Evolutionary conservation across 2,113 vertebrate species (phyloP), one percentile per base, ranked within the genome.

Genomic region (Tragelaphus scriptus): DNA sequence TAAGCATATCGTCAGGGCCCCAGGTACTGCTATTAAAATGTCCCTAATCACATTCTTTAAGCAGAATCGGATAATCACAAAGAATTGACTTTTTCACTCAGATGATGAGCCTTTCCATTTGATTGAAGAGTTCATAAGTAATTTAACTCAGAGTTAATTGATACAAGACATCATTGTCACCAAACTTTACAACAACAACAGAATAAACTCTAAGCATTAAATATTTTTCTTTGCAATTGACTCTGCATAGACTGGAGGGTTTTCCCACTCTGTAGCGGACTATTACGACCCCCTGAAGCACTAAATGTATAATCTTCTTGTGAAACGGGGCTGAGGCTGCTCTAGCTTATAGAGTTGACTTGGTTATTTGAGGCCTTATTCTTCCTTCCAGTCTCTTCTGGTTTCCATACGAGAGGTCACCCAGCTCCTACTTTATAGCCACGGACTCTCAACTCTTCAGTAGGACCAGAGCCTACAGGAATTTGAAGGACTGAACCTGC

Each of bases 1-100:
- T 94, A 96, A 97, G 92, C 96, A 86, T 85, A 82, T 53, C 47
- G 94, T 95, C 92, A 96, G 95, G 92, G 71, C 94, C 96, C 93
- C 87, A 53, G 95, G 95, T 95, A 89, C 82, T 95, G 95, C 95
- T 95, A 94, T 98, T 95, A 96, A 98, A 97, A 96, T 94, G 96
- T 88, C 89, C 85, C 95, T 95, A 95, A 98, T 97, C 96, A 95
- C 47, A 61, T 95, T 95, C 96, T 97, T 95, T 88, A 96, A 96
- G 90, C 88, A 96, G 82, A 96, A 97, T 93, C 84, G 58, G 92
- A 90, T 96, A 97, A 97, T 96, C 90, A 51, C 6, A 90, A 47
- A 49, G 84, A 89, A 90, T 68, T 88, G 71, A 11, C 56, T 91
- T 86, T 90, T 53, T 91, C 51, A 32, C 53, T 94, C 56, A n/a